A percentile compares a stretch with the other conserved stretches of the same genome.
These are phyloP conservation scores for Asbolus verrucosus DNA, from an alignment of 1,140 invertebrate genomes.

Conservation along the genomic window DNA sequence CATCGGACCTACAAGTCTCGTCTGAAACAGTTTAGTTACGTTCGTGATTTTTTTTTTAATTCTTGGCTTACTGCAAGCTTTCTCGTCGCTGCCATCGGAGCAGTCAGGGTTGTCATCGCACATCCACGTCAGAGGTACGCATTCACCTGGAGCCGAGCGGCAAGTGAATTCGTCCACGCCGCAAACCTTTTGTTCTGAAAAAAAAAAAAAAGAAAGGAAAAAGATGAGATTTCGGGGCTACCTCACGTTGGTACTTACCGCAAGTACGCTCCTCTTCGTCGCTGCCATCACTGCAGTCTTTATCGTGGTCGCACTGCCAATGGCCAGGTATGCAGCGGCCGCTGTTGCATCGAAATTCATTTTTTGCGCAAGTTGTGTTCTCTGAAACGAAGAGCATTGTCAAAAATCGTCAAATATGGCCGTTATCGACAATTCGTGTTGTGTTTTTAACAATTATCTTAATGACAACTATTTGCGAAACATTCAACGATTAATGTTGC, in stretches of 20 bases:
- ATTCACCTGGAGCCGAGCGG: constrained; percentile 81
- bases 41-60: not conserved
- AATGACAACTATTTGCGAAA: too few relatives aligned
- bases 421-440: too few relatives aligned
- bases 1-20: constrained; percentile 87
- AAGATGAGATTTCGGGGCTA: too few relatives aligned
- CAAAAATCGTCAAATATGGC: not conserved
- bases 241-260: constrained; percentile 69
- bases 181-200: constrained; percentile 81
- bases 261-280: constrained; percentile 80
- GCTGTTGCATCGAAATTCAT: constrained; percentile 72
- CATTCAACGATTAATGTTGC: too few relatives aligned
- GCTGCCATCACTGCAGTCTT: constrained; percentile 76
- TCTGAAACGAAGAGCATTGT: constrained; percentile 59
- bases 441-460: too few relatives aligned
- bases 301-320: constrained; percentile 77
- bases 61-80: constrained; percentile 83
- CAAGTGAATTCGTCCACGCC: constrained; percentile 89
- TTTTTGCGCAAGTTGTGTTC: constrained; percentile 69
- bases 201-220: not conserved
- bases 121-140: constrained; percentile 91
- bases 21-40: constrained; percentile 68
- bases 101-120: constrained; percentile 91
- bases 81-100: constrained; percentile 88
- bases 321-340: constrained; percentile 78